phyloP scores from a whole-genome alignment of 2,113 vertebrate genomes.

The Orthonyx spaldingii region DNA sequence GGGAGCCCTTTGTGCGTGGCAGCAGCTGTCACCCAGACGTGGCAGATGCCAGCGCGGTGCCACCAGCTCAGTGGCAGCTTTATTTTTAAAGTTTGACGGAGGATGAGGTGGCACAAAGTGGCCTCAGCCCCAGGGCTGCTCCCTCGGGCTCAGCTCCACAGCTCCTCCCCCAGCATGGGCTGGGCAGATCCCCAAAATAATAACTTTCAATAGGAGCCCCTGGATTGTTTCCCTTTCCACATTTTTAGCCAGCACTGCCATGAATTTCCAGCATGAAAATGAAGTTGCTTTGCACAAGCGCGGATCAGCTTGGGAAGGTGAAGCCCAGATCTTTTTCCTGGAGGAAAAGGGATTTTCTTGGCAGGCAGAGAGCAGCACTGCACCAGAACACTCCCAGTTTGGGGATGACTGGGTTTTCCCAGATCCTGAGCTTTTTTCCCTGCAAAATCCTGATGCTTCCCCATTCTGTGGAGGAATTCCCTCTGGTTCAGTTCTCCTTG shows the following conservation, averaged over 20 bases:
- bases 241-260: accelerated
- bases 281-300: neutral
- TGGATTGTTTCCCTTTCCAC: neutral
- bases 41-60: neutral
- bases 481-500: neutral
- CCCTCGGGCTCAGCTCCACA: accelerated
- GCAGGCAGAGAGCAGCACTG: neutral
- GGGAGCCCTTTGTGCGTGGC: neutral
- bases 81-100: neutral
- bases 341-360: neutral
- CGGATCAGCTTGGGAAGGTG: neutral
- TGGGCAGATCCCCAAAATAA: neutral
- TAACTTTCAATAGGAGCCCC: accelerated
- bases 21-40: neutral
- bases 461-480: accelerated
- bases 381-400: neutral
- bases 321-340: neutral
- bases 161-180: neutral
- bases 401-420: neutral
- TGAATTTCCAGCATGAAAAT: accelerated
- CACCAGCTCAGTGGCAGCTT: neutral
- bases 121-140: neutral
- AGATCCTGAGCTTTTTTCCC: neutral
- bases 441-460: neutral
- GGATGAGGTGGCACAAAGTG: neutral